Evolutionary conservation across 2,888 invertebrate species (phyloP), one percentile per base, ranked within the genome.

Genomic region (Neria commutata): DNA sequence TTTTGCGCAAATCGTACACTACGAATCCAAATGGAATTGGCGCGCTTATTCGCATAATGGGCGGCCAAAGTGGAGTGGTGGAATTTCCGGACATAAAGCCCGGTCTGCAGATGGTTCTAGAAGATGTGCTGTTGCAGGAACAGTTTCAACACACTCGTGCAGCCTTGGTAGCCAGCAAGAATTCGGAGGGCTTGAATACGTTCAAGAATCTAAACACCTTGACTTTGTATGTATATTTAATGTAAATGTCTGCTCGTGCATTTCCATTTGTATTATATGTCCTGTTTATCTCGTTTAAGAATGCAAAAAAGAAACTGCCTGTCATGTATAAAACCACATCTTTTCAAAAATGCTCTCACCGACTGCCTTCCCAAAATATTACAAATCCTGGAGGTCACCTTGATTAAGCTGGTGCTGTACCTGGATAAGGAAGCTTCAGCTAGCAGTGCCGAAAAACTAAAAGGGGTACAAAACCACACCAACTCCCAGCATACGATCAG

Each of bases 131-230:
- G 6, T 59, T 82, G 19, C 76, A 79, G 58, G 74, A 78, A 34
- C 77, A 79, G 50, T 79, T 81, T n/a, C 77, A 76, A 61, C 73
- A 71, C 54, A 49, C 61, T 4, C 72, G 77, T 1, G 42, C 74
- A 40, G 62, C 70, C 2, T 61, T 66, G 1, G 69, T 73, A 1
- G 71, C 80, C 1, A 76, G 76, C 10, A 62, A 70, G 1, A 64
- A 67, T 4, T 63, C 71, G 2, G 82, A 81, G 29, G 78, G 80
- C 0, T 73, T 78, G 23, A 84, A 81, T 58, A 76, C 84, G 0
- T 83, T 85, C 58, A 79, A 79, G 60, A 85, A 85, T 72, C 77
- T 85, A 21, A 79, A 81, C 3, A 68, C 73, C n/a, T 62, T 85
- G 26, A 74, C 77, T 19, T 77, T 74, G 85, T 71, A 75, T 76